Conservation (phyloP, 2,797 vertebrate species). For the Sarcoramphus papa region DNA sequence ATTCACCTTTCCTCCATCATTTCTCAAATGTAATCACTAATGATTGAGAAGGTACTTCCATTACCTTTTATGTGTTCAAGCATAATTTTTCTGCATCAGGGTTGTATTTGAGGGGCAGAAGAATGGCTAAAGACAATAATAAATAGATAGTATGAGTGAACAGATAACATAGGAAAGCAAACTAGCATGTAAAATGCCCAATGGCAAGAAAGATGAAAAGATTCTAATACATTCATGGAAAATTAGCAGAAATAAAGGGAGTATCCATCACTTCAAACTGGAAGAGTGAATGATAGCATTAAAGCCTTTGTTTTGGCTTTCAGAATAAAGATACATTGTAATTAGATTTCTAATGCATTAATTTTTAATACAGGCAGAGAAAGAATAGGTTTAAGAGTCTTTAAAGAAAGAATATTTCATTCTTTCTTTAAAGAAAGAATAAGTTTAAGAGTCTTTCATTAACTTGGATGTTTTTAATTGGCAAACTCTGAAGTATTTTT, state of each 20-base stretch:
- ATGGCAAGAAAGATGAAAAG: background rate
- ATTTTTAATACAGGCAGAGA: background rate
- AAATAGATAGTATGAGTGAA: background rate
- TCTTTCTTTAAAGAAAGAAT: background rate
- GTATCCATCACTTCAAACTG: background rate
- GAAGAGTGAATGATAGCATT: background rate
- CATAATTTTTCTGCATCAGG: background rate
- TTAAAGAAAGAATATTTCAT: background rate
- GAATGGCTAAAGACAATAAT: background rate
- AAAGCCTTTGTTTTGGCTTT: background rate
- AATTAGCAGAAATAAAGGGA: background rate
- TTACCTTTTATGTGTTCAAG: background rate
- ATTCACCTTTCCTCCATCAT: background rate
- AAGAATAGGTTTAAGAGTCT: background rate
- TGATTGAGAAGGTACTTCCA: background rate
- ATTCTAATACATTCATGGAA: background rate
- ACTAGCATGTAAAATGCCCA: background rate
- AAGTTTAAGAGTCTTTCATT: background rate
- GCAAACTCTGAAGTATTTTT: background rate
- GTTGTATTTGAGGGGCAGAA: background rate
- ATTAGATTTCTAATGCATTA: background rate
- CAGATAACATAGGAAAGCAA: background rate
- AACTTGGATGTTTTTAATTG: background rate
- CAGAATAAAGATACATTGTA: background rate
- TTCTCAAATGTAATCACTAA: background rate